Conservation (phyloP, 1,140 invertebrate species). For the Trichonephila inaurata region DNA sequence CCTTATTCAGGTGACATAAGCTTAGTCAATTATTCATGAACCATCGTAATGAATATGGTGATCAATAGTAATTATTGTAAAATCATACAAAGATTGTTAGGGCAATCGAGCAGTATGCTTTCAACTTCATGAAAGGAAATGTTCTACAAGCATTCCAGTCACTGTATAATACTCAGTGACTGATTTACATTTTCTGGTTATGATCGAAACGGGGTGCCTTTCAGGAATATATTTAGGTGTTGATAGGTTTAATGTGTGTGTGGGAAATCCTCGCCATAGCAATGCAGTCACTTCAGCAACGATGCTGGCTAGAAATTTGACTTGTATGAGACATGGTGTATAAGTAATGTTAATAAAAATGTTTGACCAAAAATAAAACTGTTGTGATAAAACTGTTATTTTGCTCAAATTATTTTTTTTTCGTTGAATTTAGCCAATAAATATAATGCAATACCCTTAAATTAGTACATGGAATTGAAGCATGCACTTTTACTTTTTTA, state of each 20-base stretch:
- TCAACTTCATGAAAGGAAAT: conserved; percentile 28
- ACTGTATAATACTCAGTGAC: not conserved
- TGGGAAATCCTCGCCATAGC: not conserved
- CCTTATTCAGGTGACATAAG: not conserved
- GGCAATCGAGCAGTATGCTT: not conserved
- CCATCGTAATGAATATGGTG: conserved; percentile 7
- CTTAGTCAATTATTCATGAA: conserved; percentile 23
- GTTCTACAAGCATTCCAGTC: not conserved
- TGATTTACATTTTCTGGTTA: conserved; percentile 17
- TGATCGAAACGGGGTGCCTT: not conserved
- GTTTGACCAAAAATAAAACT: not conserved
- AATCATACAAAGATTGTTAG: conserved; percentile 25
- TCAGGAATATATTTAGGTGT: not conserved
- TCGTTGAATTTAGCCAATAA: no score
- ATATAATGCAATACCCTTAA: no score
- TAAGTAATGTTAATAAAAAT: not conserved
- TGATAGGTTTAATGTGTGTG: not conserved
- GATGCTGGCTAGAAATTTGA: not conserved
- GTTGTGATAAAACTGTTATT: no score
- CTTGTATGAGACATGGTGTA: not conserved
- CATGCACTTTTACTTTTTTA: no score
- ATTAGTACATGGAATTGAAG: no score
- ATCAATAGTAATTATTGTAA: conserved; percentile 42
- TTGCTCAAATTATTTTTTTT: no score
- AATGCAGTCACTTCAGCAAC: not conserved